Conservation (phyloP, 2,888 invertebrate genomes). For the Ophion slaviceki region DNA sequence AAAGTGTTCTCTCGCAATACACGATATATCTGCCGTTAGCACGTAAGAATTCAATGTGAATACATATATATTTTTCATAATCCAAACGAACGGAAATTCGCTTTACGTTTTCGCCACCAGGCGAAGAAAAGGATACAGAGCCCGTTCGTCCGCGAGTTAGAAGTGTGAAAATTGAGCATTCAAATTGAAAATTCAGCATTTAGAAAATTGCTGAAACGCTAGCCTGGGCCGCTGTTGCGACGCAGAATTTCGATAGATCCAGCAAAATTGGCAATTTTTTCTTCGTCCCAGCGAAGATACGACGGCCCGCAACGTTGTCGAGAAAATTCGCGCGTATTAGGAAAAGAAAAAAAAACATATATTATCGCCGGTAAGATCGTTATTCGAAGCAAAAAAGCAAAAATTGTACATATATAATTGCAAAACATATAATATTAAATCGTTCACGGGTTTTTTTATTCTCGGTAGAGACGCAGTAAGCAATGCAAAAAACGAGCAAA, state of each 20-base stretch:
- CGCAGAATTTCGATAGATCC: too few species aligned
- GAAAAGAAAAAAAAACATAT: too few species aligned
- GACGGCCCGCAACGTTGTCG: background rate
- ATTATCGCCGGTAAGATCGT: background rate
- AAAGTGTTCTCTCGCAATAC: conserved; percentile 63
- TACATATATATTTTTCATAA: conserved; percentile 63
- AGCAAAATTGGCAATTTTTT: too few species aligned
- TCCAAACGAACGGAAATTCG: conserved; percentile 40
- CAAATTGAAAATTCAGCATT: too few species aligned
- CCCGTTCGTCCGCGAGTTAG: conserved; percentile 32
- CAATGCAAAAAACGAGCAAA: too few species aligned
- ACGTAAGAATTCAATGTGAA: conserved; percentile 31
- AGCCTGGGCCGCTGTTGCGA: too few species aligned
- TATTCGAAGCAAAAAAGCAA: background rate
- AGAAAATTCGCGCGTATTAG: background rate
- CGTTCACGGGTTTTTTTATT: too few species aligned
- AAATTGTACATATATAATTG: too few species aligned
- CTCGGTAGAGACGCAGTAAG: too few species aligned
- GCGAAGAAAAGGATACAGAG: conserved; percentile 16
- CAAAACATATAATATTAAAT: too few species aligned
- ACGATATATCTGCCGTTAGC: conserved; percentile 56
- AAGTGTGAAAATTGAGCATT: too few species aligned
- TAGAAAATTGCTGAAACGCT: conserved; percentile 11
- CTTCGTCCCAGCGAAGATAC: too few species aligned
- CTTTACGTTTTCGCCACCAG: conserved; percentile 31